Base-by-base conservation (phyloP, 2,888 invertebrate genomes). In the Coenonympha glycerion region DNA sequence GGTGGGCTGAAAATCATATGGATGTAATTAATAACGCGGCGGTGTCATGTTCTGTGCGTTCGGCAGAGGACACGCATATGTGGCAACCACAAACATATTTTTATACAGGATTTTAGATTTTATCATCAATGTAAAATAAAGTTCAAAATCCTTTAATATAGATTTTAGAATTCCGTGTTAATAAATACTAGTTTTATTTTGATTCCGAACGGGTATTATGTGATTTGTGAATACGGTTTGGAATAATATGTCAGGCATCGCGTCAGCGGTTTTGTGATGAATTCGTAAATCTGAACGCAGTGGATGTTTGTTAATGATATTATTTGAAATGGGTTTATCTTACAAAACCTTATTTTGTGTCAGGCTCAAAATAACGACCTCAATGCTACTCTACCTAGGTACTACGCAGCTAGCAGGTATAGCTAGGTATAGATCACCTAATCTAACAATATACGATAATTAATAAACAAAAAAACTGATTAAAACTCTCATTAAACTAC, bases 1-100 rank as follows among this genome's bases (percentile, higher is more conserved):
- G 72, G 73, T 73, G 74, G 73, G 66, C 73, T 64, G 47, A 45
- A 49, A 52, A 54, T 62, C 62, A 60, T 52, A 53, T 60, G 61
- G 54, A 54, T 41, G 60, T 68, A 70, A 76, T 74, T 76, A 76
- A 75, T 76, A 67, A 68, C 68, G 60, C 61, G 62, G 61, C 18
- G 45, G 48, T 53, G 53, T 56, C 56, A 53, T 46, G 41, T 53
- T 53, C 48, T 50, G 50, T 45, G 39, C 44, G 42, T 54, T 54
- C 18, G 16, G 31, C 40, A 40, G 34, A 48, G 40, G 45, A 39
- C 39, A 56, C 50, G 44, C 55, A 53, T 36, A 53, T 50, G 55
- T 33, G 53, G 19, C 34, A 16, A 37, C 45, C 26, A 46, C 36
- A 37, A 16, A 8, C 8, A 46, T n/a, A n/a, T n/a, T 8, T 9